Evolutionary conservation across 2,888 invertebrate species (phyloP), one percentile per base, ranked within the genome.

Genomic region (Arctia plantaginis): DNA sequence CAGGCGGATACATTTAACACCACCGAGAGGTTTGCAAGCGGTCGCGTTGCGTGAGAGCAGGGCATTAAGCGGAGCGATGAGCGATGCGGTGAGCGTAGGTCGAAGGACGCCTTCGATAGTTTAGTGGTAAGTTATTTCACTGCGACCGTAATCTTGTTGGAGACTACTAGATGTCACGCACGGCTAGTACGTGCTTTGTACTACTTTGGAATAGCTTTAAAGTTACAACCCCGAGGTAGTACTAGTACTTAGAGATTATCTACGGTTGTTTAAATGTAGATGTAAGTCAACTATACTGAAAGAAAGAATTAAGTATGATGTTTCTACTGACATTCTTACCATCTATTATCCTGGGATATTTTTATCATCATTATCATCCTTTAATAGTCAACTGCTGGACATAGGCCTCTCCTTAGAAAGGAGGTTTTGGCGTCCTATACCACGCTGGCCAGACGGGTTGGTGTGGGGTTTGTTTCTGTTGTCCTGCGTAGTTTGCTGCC

Each of bases 1-100:
- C 91, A 90, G 91, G 91, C 93, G 93, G 93, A 94, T 94, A 94
- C 95, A 93, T 94, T 95, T 95, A 94, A 95, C 95, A 94, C 95
- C 89, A 89, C 83, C 80, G 89, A 91, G 91, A 93, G 93, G 89
- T 90, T 90, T 75, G 90, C 90, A 86, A 89, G 90, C 89, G 87
- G 87, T 85, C 81, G 86, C 80, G 84, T 90, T 82, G 91, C 90
- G 90, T 89, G 91, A 75, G 86, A 74, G 75, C 73, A 70, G 72
- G 69, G 89, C 90, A 88, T 91, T 89, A 89, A 84, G 90, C 89
- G 89, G 87, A 88, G 90, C 92, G 92, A 90, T 87, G 87, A 89
- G 89, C 89, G 87, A 85, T 81, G 88, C 86, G 84, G 81, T 78
- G 73, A 87, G 84, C 86, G 87, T 85, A 87, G 85, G 88, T 86